Base-by-base conservation (phyloP, 1,140 invertebrate genomes). In the Drosophila bifasciata region DNA sequence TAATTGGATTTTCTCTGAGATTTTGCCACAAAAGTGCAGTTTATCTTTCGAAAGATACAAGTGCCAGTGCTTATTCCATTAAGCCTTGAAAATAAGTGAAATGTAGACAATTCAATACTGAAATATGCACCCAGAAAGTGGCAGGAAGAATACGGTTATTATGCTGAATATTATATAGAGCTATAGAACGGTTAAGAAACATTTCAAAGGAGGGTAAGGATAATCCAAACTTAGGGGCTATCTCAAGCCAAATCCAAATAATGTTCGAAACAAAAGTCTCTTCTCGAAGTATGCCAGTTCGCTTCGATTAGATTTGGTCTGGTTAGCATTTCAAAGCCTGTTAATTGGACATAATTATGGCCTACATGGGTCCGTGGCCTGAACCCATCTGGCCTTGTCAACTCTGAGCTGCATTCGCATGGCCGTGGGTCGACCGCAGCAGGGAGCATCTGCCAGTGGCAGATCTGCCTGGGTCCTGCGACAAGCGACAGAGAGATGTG, bases 291-390 rank as follows among this genome's bases (percentile, higher is more conserved):
- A 32, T 9, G 28, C 8, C 8, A 32, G 3, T 8, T 11, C 28
- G 11, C 11, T 36, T 36, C 11, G 11, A 36, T 36, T 36, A 13
- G 32, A 13, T 36, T 36, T n/a, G n/a, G 32, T 36, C 41, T 28
- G 32, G 63, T 15, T 68, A 39, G 16, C 32, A 68, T 46, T 68
- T 68, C 50, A 68, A 68, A 41, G 41, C 63, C 23, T 15, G 49
- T 32, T 68, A 69, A 69, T 69, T 69, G 63, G 43, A 56, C 43
- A n/a, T 68, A 69, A 68, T 68, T 53, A 69, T 69, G 50, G 63
- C n/a, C 13, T 21, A 3, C 11, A 13, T 11, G 9, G 11, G 32
- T 13, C 32, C 11, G n/a, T n/a, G 19, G 64, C 40, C 17, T 9
- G 62, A 55, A 41, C n/a, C 41, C 32, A 28, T 53, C 51, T 44